Evolutionary conservation across 2,113 vertebrate genomes (phyloP), one percentile per base, ranked within the genome.

Genomic region (Planiliza haematocheilus): DNA sequence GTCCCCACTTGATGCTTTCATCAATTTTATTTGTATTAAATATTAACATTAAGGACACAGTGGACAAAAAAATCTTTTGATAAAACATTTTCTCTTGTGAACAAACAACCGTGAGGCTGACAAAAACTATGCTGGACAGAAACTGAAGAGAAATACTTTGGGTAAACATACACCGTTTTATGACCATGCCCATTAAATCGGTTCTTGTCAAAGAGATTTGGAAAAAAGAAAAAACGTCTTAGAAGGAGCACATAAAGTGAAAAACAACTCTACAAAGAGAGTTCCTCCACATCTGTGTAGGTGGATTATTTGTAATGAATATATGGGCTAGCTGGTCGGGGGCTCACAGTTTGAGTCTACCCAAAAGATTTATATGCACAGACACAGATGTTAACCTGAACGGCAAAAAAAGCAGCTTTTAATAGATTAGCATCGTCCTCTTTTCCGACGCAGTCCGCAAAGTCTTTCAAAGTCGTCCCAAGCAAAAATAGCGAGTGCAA

Each of bases 1-100:
- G 2, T 53, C 61, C 12, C 20, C 18, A 21, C 10, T 4, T 8
- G 21, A 41, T 45, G 42, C 60, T 85, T 74, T 66, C 30, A 43
- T 61, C 24, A 18, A 21, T 76, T 90, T 89, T 84, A 91, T 83
- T 88, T 62, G 50, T 82, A 85, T 82, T 85, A 88, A 86, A 84
- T 88, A 88, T 76, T 71, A 82, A 77, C 77, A 77, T 71, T 68
- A 66, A 74, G 62, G 63, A 83, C 66, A 82, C 72, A 58, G 63
- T 74, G 74, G 75, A 81, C 70, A 82, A 71, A 86, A 71, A 86
- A 81, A 81, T 72, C 13, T 46, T 67, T 84, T 53, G 62, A 68
- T 60, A 70, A 77, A 88, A 86, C 69, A 69, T 56, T 56, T 30
- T 76, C 20, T 58, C 20, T 51, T 69, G 50, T 74, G 84, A 87